Evolutionary conservation across 1,140 invertebrate genomes (phyloP).

Genomic region (Tribolium castaneum): DNA sequence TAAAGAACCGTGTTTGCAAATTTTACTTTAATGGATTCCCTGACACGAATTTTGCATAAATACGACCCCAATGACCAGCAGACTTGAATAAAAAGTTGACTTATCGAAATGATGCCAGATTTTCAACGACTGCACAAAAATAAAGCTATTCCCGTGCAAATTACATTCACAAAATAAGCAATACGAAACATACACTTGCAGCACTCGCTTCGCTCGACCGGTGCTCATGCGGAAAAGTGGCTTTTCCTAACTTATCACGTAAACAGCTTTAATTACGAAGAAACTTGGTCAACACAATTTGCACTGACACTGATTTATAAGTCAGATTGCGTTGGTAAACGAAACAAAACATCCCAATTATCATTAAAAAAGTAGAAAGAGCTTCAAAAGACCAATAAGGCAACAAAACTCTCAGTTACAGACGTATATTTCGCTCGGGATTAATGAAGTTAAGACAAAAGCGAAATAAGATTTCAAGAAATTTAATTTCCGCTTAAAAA

Average conservation of each 20-base stretch:
- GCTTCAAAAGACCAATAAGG: not conserved
- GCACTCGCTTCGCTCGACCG: too few relatives aligned
- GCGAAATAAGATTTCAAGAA: constrained; percentile 28
- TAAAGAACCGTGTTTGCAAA: constrained; percentile 16
- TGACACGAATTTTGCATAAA: not conserved
- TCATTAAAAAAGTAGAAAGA: not conserved
- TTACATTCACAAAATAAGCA: too few relatives aligned
- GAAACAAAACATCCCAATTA: not conserved
- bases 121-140: not conserved
- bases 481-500: constrained; percentile 39
- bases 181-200: too few relatives aligned
- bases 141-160: too few relatives aligned
- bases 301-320: not conserved
- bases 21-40: constrained; percentile 20
- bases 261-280: too few relatives aligned
- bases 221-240: too few relatives aligned
- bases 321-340: not conserved
- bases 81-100: too few relatives aligned
- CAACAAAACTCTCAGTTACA: constrained; percentile 6
- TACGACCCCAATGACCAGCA: too few relatives aligned
- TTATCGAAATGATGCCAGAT: not conserved
- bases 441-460: constrained; percentile 37
- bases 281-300: too few relatives aligned
- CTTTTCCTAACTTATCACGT: too few relatives aligned
- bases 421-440: constrained; percentile 2